Evolutionary conservation across 1,140 invertebrate species (phyloP), one percentile per base, ranked within the genome.

Genomic region (Aphelinus certus): DNA sequence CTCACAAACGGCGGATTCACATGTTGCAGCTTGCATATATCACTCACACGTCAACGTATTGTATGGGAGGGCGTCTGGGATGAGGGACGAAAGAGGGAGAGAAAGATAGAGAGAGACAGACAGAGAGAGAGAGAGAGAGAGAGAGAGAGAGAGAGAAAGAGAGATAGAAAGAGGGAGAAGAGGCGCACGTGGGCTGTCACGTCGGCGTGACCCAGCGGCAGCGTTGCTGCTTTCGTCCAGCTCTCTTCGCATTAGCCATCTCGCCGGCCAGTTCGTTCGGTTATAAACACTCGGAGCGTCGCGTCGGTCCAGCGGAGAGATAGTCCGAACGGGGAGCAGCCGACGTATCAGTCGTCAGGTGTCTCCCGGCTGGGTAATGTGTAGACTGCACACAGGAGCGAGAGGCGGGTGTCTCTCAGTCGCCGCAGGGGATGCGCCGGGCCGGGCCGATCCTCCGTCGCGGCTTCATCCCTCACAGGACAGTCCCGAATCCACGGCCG

Each of bases 371-470:
- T 4, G 4, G 51, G 9, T 53, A 9, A 9, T 53, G 51, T 53
- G 9, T 53, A 6, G 51, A 9, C 9, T 53, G 4, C 4, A 4
- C 61, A 42, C 46, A 43, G 58, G 4, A 48, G 53, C 64, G 56
- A 58, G 62, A 9, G 26, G 26, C 26, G 26, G 26, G 26, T 26
- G 26, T 26, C 26, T 26, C 55, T 84, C 80, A 83, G 76, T 85
- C 83, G 75, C 80, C 83, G 57, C 80, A 81, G 42, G 80, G 77
- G 73, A 78, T 80, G 72, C 81, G 78, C 63, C 82, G 80, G 73
- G 70, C 51, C 57, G 72, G 71, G 60, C 78, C 79, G 71, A 57
- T 78, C 49, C 75, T 76, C 58, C 48, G 60, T 49, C 47, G 71
- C 57, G 55, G 68, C 72, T 67, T 77, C 68, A 66, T 77, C 46